Evolutionary conservation across 2,888 invertebrate species (phyloP).

Genomic region (Amiota communis): DNA sequence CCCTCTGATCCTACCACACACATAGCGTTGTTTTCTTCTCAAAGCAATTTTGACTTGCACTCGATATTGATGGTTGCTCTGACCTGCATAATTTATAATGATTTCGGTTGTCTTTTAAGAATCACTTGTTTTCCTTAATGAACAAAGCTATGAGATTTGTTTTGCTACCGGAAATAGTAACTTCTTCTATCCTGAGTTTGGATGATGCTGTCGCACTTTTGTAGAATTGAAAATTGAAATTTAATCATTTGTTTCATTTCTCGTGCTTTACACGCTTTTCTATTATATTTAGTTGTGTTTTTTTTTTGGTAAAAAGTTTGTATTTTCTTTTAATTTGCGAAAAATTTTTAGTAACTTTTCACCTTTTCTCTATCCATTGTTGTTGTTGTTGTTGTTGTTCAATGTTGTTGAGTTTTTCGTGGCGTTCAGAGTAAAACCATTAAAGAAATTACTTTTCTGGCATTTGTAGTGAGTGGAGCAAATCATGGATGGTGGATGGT

Average conservation of each 20-base stretch:
- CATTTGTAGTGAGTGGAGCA: constrained; percentile 22
- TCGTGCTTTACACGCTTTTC: neutral
- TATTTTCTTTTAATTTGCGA: constrained; percentile 20
- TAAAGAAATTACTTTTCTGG: constrained; percentile 69
- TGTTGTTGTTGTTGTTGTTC: neutral
- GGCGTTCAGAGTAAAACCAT: constrained; percentile 58
- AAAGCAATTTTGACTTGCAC: too few relatives aligned
- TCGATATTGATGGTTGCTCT: too few relatives aligned
- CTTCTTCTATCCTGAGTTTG: too few relatives aligned
- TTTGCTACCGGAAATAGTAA: too few relatives aligned
- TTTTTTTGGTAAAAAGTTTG: constrained; percentile 18
- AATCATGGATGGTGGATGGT: too few relatives aligned
- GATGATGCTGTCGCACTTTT: neutral
- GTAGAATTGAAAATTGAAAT: constrained; percentile 14
- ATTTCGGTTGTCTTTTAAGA: too few relatives aligned
- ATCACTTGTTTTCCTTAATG: too few relatives aligned
- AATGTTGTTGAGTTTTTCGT: constrained; percentile 24
- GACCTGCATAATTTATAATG: too few relatives aligned
- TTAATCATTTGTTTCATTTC: constrained; percentile 1
- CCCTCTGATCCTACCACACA: too few relatives aligned
- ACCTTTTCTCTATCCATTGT: constrained; percentile 19
- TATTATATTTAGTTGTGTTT: neutral
- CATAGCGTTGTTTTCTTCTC: too few relatives aligned
- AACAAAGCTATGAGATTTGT: too few relatives aligned
- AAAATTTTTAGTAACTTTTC: constrained; percentile 25